These are phyloP conservation scores for Phyto melanocephala DNA, from an alignment of 2,888 invertebrate species.

Conservation along the genomic window DNA sequence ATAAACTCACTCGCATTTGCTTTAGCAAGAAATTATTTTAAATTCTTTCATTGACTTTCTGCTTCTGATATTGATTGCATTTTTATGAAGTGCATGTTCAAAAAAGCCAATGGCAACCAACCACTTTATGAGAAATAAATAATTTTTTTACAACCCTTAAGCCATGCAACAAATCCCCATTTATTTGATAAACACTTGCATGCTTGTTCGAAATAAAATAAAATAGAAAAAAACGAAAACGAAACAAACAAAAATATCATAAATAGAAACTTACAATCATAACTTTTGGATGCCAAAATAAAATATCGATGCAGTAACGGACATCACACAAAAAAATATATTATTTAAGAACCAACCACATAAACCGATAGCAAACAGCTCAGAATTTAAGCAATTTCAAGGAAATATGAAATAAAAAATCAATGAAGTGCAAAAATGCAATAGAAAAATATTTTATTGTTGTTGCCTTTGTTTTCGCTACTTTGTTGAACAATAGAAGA, in stretches of 20 bases:
- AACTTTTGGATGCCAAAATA: constrained; percentile 28
- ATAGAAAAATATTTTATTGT: background rate
- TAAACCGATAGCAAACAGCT: constrained; percentile 6
- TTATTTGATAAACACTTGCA: constrained; percentile 39
- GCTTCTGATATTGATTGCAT: constrained; percentile 23
- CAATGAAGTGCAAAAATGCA: constrained; percentile 39
- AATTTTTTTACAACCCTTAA: constrained; percentile 39
- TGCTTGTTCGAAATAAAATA: background rate
- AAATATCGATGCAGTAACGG: constrained; percentile 15
- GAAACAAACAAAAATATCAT: background rate
- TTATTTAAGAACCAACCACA: background rate
- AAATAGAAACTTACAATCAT: constrained; percentile 25
- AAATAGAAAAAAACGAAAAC: background rate
- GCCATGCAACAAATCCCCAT: constrained; percentile 39
- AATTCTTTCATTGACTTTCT: constrained; percentile 27
- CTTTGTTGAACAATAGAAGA: background rate
- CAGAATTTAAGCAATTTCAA: background rate
- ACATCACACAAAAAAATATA: background rate
- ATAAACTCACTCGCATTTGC: background rate
- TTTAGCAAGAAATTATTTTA: background rate
- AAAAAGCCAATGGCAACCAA: constrained; percentile 17
- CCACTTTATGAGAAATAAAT: constrained; percentile 33
- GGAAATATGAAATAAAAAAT: constrained; percentile 14
- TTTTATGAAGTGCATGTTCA: background rate
- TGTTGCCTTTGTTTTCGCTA: background rate